Percentiles rank a stretch among this genome's conserved stretches.
Conservation (phyloP, 2,113 vertebrate species). For the Arothron firmamentum region DNA sequence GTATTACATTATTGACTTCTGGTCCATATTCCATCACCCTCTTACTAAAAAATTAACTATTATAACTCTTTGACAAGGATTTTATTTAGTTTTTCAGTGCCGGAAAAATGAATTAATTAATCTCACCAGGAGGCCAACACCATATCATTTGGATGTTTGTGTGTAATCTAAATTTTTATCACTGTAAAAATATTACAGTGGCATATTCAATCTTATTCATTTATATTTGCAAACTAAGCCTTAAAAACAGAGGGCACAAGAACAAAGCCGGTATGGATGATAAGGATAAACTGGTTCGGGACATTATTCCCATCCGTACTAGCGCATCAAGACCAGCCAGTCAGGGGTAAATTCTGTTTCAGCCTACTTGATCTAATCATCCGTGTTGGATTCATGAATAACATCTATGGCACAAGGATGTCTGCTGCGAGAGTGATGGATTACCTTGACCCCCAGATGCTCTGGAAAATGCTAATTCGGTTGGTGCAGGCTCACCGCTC, state of each 20-base stretch:
- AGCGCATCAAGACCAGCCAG: slow-evolving; percentile 34
- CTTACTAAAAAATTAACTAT: no score
- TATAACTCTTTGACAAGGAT: no score
- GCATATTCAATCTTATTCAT: no score
- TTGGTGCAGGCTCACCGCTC: slow-evolving; percentile 40
- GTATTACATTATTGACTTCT: no score
- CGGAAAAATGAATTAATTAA: no score
- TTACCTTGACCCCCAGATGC: slow-evolving; percentile 68
- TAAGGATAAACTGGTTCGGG: slow-evolving; percentile 22
- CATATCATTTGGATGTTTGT: no score
- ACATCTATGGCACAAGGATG: slow-evolving; percentile 48
- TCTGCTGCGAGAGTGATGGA: slow-evolving; percentile 69
- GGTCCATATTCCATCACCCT: no score
- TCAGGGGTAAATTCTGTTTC: slow-evolving; percentile 47
- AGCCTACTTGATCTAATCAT: slow-evolving; percentile 56
- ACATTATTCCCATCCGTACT: slow-evolving; percentile 2
- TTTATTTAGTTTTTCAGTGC: no score
- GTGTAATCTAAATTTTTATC: no score
- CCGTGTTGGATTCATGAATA: slow-evolving; percentile 62
- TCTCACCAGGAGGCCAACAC: no score
- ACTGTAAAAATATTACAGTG: no score
- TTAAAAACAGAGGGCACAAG: neutral
- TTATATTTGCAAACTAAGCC: neutral
- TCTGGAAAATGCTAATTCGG: slow-evolving; percentile 66
- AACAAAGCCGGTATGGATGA: slow-evolving; percentile 27